A percentile compares a stretch with the other conserved stretches of the same genome.
Evolutionary conservation across 2,797 vertebrate genomes (phyloP).

Genomic region (Hephaestus fuliginosus): DNA sequence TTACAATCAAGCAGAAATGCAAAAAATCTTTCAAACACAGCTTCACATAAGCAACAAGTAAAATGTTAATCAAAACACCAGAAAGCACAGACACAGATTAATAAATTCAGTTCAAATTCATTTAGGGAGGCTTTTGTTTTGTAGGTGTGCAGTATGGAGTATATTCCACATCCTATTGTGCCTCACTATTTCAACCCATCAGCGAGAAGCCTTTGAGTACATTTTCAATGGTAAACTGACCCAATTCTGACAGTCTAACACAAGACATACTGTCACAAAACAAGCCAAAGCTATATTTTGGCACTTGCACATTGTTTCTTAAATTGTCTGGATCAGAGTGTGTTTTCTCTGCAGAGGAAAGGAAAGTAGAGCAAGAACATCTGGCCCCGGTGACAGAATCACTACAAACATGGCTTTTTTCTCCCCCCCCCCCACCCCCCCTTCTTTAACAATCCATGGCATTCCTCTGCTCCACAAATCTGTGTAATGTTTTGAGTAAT

Average conservation of each 20-base stretch:
- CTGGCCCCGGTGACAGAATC: slow-evolving; percentile 71
- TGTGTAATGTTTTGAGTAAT: slow-evolving; percentile 77
- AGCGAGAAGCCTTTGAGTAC: slow-evolving; percentile 42
- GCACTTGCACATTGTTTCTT: slow-evolving; percentile 63
- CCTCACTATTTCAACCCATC: slow-evolving; percentile 45
- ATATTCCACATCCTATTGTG: slow-evolving; percentile 43
- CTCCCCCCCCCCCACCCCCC: not conserved
- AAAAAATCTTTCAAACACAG: not conserved
- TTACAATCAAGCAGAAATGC: not conserved
- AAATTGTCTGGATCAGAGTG: slow-evolving; percentile 72
- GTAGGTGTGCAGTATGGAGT: slow-evolving; percentile 6
- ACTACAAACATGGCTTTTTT: slow-evolving; percentile 50
- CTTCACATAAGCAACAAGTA: not conserved
- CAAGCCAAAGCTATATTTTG: slow-evolving; percentile 68
- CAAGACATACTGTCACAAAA: slow-evolving; percentile 63
- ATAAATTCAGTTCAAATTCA: not conserved
- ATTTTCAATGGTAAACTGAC: slow-evolving; percentile 71
- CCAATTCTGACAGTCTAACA: slow-evolving; percentile 76
- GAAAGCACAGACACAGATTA: not conserved
- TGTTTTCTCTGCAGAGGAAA: slow-evolving; percentile 71
- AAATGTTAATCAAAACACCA: not conserved
- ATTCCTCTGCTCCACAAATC: slow-evolving; percentile 60
- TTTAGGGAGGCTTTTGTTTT: slow-evolving; percentile 23
- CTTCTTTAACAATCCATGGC: slow-evolving; percentile 31
- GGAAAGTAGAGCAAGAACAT: slow-evolving; percentile 79